Base-by-base conservation (phyloP, 1,140 invertebrate species). In the Tetramorium simillimum region DNA sequence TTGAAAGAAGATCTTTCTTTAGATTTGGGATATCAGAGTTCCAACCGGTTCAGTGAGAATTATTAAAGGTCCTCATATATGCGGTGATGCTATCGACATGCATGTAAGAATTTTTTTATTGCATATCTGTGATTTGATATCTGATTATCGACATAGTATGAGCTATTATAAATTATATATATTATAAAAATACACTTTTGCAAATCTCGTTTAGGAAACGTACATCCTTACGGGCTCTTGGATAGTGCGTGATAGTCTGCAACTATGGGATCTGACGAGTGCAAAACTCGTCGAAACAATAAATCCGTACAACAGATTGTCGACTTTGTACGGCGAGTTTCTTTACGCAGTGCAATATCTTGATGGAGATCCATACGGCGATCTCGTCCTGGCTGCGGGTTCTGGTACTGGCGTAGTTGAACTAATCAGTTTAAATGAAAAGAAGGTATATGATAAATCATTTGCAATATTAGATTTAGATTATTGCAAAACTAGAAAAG, bases 11-110 rank as follows among this genome's bases (percentile, higher is more conserved):
- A 69, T 37, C 37, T 77, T 86, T 53, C 65, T 88, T 33, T 75
- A 94, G 93, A 92, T 95, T 49, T 95, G 94, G 94, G 94, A 95
- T 63, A 73, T 80, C 4, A 86, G 94, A 72, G 73, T 91, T 0
- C 60, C 51, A 9, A 46, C 77, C 21, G 92, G 92, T 67, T 92
- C 91, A 18, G 86, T 93, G 6, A 86, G 85, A 67, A 77, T 86
- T 4, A 93, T 95, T 51, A 87, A 90, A 62, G 93, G 94, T 28
- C 93, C 93, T 60, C 91, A 93, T 62, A 93, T 95, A 40, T 94
- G 93, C 53, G 93, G 94, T 70, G 93, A 94, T 65, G 92, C 93
- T 10, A 91, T 95, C 28, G 94, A 95, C 73, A 65, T 93, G 53
- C 85, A 72, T 70, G 93, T 93, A 88, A 86, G 63, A 51, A 49